Evolutionary conservation across 2,888 invertebrate species (phyloP).

Genomic region (Cephonodes hylas): DNA sequence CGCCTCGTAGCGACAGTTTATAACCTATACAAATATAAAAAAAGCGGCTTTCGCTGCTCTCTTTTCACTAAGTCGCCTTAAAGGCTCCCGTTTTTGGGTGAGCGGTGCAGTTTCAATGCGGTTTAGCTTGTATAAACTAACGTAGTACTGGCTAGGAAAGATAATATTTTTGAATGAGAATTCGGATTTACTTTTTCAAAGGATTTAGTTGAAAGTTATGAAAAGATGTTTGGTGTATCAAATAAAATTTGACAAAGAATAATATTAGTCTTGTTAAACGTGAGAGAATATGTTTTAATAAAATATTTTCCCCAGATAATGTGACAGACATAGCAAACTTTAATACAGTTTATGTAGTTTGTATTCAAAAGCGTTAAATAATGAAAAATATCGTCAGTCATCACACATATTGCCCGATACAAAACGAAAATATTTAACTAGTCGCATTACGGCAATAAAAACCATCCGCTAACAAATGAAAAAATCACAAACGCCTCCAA

Average conservation of each 20-base stretch:
- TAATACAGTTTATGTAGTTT: too few relatives aligned
- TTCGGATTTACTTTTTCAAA: too few relatives aligned
- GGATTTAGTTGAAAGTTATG: too few relatives aligned
- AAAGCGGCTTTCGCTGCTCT: not conserved
- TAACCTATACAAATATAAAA: constrained; percentile 3
- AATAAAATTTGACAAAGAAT: too few relatives aligned
- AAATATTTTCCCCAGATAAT: too few relatives aligned
- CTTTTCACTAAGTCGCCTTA: not conserved
- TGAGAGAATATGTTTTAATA: too few relatives aligned
- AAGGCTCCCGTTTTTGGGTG: not conserved
- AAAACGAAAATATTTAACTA: not conserved
- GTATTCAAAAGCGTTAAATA: too few relatives aligned
- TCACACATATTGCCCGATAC: not conserved
- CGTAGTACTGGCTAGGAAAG: too few relatives aligned
- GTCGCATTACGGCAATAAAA: not conserved
- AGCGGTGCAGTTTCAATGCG: not conserved
- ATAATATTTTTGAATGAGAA: not conserved
- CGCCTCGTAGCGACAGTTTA: not conserved
- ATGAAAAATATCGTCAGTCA: too few relatives aligned
- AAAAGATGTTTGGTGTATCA: too few relatives aligned
- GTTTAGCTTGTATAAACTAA: not conserved
- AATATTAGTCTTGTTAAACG: too few relatives aligned
- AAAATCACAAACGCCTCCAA: not conserved
- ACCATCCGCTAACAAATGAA: not conserved
- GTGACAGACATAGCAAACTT: too few relatives aligned